Percentiles rank a stretch among this genome's conserved stretches.
phyloP scores from a whole-genome alignment of 2,113 vertebrate species.

The Nanger granti region DNA sequence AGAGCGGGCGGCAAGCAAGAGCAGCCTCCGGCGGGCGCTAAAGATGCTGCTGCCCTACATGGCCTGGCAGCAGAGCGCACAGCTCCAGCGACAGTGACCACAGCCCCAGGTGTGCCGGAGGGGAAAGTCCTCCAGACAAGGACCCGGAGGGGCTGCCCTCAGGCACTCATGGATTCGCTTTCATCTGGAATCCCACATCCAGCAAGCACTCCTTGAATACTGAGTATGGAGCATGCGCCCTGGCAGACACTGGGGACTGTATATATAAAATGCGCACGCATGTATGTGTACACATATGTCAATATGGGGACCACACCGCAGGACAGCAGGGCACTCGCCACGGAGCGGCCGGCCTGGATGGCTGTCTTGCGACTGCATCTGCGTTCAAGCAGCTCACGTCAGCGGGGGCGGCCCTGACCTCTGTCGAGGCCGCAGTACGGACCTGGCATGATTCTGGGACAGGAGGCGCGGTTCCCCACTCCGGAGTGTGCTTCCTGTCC shows the following conservation, averaged over 20 bases:
- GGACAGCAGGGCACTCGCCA: background rate
- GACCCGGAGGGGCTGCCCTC: background rate
- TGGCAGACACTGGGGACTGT: too few species aligned
- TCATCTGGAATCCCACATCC: background rate
- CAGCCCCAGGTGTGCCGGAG: background rate
- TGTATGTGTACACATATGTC: fast-evolving
- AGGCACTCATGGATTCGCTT: background rate
- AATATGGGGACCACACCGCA: background rate
- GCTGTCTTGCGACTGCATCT: background rate
- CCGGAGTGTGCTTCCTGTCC: background rate
- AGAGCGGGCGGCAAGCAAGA: fast-evolving
- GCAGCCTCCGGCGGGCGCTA: background rate
- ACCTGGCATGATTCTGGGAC: fast-evolving
- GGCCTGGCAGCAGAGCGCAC: background rate
- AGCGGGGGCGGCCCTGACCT: background rate
- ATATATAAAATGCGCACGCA: fast-evolving
- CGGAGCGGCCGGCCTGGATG: too few species aligned
- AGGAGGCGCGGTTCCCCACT: background rate
- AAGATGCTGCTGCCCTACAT: fast-evolving
- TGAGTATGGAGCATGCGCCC: too few species aligned
- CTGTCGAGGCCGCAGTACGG: fast-evolving
- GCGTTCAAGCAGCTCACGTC: background rate
- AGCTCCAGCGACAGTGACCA: too few species aligned
- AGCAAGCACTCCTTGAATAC: background rate
- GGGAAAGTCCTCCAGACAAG: background rate